phyloP scores from a whole-genome alignment of 1,140 invertebrate species.

The Lasioglossum baleicum region DNA sequence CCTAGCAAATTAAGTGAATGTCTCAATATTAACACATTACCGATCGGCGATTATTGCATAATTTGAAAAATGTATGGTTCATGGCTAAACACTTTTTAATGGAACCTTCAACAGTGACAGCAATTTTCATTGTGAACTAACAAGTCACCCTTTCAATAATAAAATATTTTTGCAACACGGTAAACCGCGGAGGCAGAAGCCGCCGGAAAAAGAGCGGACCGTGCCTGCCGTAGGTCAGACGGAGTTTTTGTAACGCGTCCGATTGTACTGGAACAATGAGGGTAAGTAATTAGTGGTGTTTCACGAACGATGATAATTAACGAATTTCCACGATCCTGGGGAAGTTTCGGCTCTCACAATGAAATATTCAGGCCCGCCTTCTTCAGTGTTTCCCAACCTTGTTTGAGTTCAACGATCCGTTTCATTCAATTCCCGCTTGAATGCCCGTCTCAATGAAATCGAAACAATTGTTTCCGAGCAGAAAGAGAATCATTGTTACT shows the following conservation, averaged over 20 bases:
- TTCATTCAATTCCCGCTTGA: conserved; percentile 7
- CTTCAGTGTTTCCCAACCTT: conserved; percentile 6
- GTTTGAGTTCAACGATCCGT: conserved; percentile 8
- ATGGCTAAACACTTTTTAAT: too few species aligned
- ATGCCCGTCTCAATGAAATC: conserved; percentile 10
- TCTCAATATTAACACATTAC: too few species aligned
- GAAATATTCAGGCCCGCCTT: conserved; percentile 22
- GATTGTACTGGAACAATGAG: conserved; percentile 19
- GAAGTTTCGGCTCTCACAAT: conserved; percentile 20
- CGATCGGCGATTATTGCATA: too few species aligned
- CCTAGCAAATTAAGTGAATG: too few species aligned
- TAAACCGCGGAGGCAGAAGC: background rate
- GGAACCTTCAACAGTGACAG: too few species aligned
- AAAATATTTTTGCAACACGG: background rate
- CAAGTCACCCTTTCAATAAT: too few species aligned
- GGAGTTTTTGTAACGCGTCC: conserved; percentile 17
- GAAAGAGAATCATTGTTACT: conserved; percentile 9
- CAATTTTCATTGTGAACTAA: too few species aligned
- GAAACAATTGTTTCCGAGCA: conserved; percentile 8
- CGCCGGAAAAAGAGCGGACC: background rate
- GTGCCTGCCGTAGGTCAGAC: background rate
- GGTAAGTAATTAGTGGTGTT: conserved; percentile 33
- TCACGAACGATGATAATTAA: conserved; percentile 37
- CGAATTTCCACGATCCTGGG: conserved; percentile 10
- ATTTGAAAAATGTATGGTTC: too few species aligned